Conservation (phyloP, 2,797 vertebrate species). For the Lepidocolaptes lacrymiger region DNA sequence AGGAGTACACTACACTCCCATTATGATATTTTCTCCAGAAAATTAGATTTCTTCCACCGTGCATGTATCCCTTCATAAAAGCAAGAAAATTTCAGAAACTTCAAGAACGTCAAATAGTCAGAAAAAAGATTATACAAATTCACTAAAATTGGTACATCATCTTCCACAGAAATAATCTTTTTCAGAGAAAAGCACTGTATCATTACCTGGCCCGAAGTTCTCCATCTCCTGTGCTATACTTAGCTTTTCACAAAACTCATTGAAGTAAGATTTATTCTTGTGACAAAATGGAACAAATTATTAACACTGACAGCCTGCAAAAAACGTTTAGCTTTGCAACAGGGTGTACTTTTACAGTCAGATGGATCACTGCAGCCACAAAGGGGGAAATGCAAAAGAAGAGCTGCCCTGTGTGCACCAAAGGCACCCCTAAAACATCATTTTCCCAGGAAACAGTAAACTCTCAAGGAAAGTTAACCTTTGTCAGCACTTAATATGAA, state of each 20-base stretch:
- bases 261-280: not conserved
- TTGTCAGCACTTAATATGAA: not conserved
- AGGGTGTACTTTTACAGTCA: not conserved
- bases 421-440: not conserved
- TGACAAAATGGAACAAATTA: constrained; percentile 1
- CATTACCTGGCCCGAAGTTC: not conserved
- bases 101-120: not conserved
- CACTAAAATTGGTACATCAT: not conserved
- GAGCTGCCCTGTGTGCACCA: not conserved
- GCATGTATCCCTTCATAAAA: not conserved
- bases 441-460: constrained; percentile 2
- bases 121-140: not conserved
- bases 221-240: not conserved
- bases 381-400: not conserved
- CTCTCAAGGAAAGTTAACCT: not conserved
- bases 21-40: not conserved
- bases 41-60: not conserved
- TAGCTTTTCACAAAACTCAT: not conserved
- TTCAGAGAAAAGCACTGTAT: not conserved
- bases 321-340: not conserved
- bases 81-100: not conserved
- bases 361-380: not conserved
- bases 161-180: not conserved
- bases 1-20: not conserved
- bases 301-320: not conserved